Base-by-base conservation (phyloP, 1,140 invertebrate genomes). In the Diabrotica virgifera region DNA sequence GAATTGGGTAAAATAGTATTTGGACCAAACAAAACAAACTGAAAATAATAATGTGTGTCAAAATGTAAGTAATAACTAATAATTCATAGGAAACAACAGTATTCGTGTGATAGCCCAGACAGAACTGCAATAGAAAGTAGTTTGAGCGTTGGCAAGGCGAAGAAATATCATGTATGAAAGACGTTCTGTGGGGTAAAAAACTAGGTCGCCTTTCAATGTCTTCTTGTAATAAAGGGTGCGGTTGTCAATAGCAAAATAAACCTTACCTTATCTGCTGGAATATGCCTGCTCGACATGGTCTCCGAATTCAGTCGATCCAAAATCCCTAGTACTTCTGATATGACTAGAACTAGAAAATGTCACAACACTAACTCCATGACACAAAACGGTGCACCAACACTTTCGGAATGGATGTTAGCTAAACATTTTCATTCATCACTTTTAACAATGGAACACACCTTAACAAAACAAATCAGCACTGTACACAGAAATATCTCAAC, bases 301-400 rank as follows among this genome's bases (percentile, higher is more conserved):
- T 46, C 36, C 51, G 10, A 12, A 62, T 7, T 62, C 24, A 54
- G 54, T 53, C 38, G 50, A 59, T 59, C 37, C 58, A 13, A 59
- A 59, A 50, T 50, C 38, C 56, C 56, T 37, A 36, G 56, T 35
- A 59, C 38, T 50, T 38, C 38, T 5, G 14, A 59, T 46, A 13
- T 59, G 58, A 46, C 58, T 59, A 46, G 37, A 51, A 11, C 60
- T 54, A 36, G 36, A 62, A 36, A 62, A 55, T 54, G 60, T 62
- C 60, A 62, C 60, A 62, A 62, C 59, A 61, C 59, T n/a, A 61
- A 10, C 60, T 62, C 60, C 60, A 62, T 62, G 60, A 62, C 60
- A 62, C 46, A 62, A 37, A 35, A 53, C 46, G 12, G 11, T 54
- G 36, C 60, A 62, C 60, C 36, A 55, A 35, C 60, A 62, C 60